These are phyloP conservation scores for Cephus rjabovi DNA, from an alignment of 2,888 invertebrate genomes.

Conservation along the genomic window DNA sequence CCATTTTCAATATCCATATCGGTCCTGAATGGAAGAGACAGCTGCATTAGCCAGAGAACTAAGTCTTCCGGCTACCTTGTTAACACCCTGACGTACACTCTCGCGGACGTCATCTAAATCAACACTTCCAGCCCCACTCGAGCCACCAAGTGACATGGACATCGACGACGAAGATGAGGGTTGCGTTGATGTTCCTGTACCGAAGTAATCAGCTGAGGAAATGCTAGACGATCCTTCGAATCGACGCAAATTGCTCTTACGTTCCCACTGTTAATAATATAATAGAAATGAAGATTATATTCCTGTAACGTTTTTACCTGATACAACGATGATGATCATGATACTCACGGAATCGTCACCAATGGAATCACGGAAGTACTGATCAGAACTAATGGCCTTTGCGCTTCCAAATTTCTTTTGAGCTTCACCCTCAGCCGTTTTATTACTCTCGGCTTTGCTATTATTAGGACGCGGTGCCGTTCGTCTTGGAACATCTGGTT, in stretches of 20 bases:
- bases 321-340: not conserved
- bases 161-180: conserved; percentile 55
- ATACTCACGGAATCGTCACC: conserved; percentile 69
- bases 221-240: conserved; percentile 96
- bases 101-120: conserved; percentile 98
- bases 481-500: conserved; percentile 55
- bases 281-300: not conserved
- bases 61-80: conserved; percentile 96
- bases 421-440: conserved; percentile 77
- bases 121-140: conserved; percentile 48
- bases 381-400: conserved; percentile 97
- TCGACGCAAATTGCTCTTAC: conserved; percentile 72
- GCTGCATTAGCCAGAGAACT: conserved; percentile 95
- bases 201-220: conserved; percentile 97
- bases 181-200: conserved; percentile 68
- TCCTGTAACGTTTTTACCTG: not conserved
- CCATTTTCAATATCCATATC: conserved; percentile 58
- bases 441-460: conserved; percentile 30
- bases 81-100: conserved; percentile 96
- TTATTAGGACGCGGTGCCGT: conserved; percentile 36
- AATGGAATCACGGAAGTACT: conserved; percentile 86
- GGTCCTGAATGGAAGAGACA: conserved; percentile 90
- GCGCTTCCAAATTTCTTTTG: conserved; percentile 97
- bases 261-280: conserved; percentile 67
- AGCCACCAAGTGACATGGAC: conserved; percentile 51